A percentile compares a stretch with the other conserved stretches of the same genome.
Conservation (phyloP, 1,140 invertebrate genomes). For the Drosophila serrata region DNA sequence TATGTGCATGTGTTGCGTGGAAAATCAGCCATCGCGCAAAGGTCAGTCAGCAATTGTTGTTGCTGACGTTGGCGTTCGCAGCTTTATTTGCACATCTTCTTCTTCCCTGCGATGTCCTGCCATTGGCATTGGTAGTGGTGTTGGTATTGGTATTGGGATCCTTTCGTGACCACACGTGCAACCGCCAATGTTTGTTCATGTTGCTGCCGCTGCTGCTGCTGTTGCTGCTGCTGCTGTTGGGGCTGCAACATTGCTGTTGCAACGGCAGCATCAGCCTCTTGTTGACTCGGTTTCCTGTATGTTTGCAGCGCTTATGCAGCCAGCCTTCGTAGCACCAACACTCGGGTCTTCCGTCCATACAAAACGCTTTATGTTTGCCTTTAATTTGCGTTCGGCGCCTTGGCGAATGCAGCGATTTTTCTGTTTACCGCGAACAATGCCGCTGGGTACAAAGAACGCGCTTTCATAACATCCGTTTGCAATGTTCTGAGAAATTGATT, state of each 20-base stretch:
- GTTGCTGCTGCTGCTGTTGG: constrained; percentile 14
- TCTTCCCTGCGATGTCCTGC: constrained; percentile 32
- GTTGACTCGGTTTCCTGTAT: constrained; percentile 61
- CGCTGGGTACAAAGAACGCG: constrained; percentile 11
- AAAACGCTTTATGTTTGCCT: constrained; percentile 64
- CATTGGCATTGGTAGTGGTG: constrained; percentile 33
- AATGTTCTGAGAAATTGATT: constrained; percentile 30
- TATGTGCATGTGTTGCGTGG: constrained; percentile 12
- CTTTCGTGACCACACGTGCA: constrained; percentile 44
- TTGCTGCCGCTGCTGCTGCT: constrained; percentile 29
- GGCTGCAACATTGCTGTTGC: constrained; percentile 21
- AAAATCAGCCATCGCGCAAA: constrained; percentile 61
- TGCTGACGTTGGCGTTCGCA: constrained; percentile 65
- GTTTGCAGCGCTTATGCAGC: constrained; percentile 75
- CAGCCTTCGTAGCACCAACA: constrained; percentile 27
- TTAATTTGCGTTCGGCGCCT: constrained; percentile 77
- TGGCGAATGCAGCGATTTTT: constrained; percentile 62
- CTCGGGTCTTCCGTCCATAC: constrained; percentile 21
- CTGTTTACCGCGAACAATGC: constrained; percentile 54
- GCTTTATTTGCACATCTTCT: constrained; percentile 69
- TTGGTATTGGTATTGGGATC: constrained; percentile 37
- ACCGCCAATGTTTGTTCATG: constrained; percentile 53
- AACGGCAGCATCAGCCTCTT: constrained; percentile 43
- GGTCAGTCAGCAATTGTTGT: constrained; percentile 65
- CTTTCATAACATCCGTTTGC: constrained; percentile 21